Evolutionary conservation across 2,888 invertebrate genomes (phyloP).

Genomic region (Caenorhabditis plicata): DNA sequence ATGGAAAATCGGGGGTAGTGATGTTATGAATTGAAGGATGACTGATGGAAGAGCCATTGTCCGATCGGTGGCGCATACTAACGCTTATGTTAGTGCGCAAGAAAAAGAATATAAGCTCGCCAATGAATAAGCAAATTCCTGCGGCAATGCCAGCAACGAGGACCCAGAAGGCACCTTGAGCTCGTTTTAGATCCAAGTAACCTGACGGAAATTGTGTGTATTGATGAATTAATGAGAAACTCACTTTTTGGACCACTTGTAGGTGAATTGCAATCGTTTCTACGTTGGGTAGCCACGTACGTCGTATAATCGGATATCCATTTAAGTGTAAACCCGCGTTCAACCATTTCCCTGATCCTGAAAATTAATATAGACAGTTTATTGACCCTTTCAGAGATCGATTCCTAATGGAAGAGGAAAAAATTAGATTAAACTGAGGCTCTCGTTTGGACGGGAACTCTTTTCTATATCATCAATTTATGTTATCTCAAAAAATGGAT

Average conservation of each 20-base stretch:
- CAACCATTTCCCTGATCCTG: slow-evolving; percentile 56
- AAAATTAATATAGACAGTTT: slow-evolving; percentile 1
- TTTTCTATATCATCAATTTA: no score
- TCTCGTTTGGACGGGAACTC: no score
- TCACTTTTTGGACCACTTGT: slow-evolving; percentile 25
- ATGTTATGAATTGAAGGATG: slow-evolving; percentile 7
- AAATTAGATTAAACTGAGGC: no score
- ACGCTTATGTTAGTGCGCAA: slow-evolving; percentile 7
- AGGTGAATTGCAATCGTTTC: slow-evolving; percentile 36
- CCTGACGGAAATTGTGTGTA: no score
- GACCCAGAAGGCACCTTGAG: slow-evolving; percentile 61
- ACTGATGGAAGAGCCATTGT: slow-evolving; percentile 6
- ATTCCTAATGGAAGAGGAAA: no score
- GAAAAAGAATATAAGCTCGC: slow-evolving; percentile 24
- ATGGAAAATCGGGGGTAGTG: slow-evolving; percentile 1
- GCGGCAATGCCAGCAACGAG: slow-evolving; percentile 41
- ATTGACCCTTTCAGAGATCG: neutral
- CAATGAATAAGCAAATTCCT: slow-evolving; percentile 20
- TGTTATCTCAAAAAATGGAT: no score
- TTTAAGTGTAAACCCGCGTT: slow-evolving; percentile 58
- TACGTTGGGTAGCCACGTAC: slow-evolving; percentile 38
- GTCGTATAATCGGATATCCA: slow-evolving; percentile 54
- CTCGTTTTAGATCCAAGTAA: slow-evolving; percentile 45
- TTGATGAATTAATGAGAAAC: no score
- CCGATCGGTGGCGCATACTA: neutral